Conservation (phyloP, 2,113 vertebrate genomes). For the Amblyopsis rosae region DNA sequence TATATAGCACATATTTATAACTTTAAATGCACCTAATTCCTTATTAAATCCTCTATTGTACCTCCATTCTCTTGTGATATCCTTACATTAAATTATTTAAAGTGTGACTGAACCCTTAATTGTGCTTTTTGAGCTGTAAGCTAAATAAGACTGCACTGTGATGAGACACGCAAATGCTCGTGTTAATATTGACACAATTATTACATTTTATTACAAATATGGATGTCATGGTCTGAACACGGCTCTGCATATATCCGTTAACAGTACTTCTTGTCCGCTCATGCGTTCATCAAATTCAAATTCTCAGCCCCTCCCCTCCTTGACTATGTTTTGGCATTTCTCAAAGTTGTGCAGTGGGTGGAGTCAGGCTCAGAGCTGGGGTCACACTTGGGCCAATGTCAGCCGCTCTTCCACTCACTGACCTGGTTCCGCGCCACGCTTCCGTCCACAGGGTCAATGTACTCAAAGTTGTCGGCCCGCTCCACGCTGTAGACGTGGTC, state of each 20-base stretch:
- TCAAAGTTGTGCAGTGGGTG: too few species aligned
- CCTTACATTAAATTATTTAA: too few species aligned
- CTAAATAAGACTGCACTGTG: too few species aligned
- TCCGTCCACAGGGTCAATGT: slow-evolving; percentile 96
- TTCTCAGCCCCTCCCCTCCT: not conserved
- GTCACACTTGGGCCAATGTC: not conserved
- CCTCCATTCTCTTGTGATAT: not conserved
- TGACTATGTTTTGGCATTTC: too few species aligned
- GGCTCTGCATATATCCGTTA: not conserved
- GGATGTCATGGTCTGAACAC: too few species aligned
- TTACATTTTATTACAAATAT: too few species aligned
- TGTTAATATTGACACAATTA: too few species aligned
- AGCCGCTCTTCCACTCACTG: slow-evolving; percentile 40
- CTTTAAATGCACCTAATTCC: not conserved
- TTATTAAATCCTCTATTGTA: not conserved
- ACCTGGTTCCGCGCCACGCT: slow-evolving; percentile 96
- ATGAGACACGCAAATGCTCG: too few species aligned
- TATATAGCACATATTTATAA: not conserved
- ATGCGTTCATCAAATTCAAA: not conserved
- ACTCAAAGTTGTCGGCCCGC: slow-evolving; percentile 94
- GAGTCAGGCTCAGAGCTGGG: too few species aligned
- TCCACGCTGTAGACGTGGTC: slow-evolving; percentile 89
- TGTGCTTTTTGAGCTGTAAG: too few species aligned
- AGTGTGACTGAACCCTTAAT: too few species aligned
- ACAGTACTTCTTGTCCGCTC: not conserved